Evolutionary conservation across 2,797 vertebrate species (phyloP).

Genomic region (Gymnodraco acuticeps): DNA sequence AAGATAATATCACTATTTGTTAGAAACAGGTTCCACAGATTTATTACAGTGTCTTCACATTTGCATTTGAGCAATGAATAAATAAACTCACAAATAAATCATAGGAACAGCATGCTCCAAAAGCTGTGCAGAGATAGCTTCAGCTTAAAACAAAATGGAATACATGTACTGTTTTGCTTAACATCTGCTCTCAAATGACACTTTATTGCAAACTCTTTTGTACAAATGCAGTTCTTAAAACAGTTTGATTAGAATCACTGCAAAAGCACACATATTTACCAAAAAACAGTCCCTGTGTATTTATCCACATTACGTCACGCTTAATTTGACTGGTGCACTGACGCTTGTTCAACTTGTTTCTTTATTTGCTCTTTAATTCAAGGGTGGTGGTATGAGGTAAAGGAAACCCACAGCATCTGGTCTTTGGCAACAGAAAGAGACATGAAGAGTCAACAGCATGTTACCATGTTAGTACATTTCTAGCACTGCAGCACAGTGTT

Average conservation of each 20-base stretch:
- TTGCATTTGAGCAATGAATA: conserved; percentile 7
- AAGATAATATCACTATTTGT: not conserved
- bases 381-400: not conserved
- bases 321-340: not conserved
- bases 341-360: not conserved
- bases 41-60: not conserved
- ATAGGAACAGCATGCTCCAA: not conserved
- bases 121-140: conserved; percentile 16
- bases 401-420: conserved; percentile 5
- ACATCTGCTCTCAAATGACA: conserved; percentile 28
- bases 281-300: not conserved
- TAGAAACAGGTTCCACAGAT: not conserved
- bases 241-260: not conserved
- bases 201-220: not conserved
- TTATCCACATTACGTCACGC: not conserved
- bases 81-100: conserved; percentile 9
- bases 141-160: conserved; percentile 10
- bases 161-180: not conserved
- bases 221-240: not conserved
- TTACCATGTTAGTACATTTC: conserved; percentile 10
- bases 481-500: conserved; percentile 17
- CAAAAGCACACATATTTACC: conserved; percentile 2
- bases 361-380: conserved; percentile 19
- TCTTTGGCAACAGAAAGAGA: conserved; percentile 25
- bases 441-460: conserved; percentile 22